Conservation (phyloP, 2,113 vertebrate species). For the Oriolus oriolus region DNA sequence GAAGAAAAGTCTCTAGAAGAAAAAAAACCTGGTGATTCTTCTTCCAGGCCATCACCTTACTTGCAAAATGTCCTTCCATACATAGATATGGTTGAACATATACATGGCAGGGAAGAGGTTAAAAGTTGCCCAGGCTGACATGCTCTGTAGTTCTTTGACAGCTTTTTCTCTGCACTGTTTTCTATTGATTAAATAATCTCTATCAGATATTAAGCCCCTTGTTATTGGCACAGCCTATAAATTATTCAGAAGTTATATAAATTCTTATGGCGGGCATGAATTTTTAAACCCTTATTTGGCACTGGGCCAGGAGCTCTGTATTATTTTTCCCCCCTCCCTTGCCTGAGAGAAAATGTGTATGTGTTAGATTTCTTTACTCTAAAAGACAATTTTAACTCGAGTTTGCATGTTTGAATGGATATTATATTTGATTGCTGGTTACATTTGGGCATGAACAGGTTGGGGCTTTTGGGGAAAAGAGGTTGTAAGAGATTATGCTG, state of each 20-base stretch:
- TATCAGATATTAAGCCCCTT: constrained; percentile 62
- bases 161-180: constrained; percentile 25
- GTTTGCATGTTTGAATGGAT: neutral
- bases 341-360: neutral
- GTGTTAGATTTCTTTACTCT: neutral
- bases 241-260: constrained; percentile 69
- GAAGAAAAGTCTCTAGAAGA: neutral
- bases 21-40: neutral
- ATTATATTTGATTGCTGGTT: neutral
- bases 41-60: neutral
- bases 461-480: neutral
- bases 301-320: neutral
- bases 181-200: constrained; percentile 66
- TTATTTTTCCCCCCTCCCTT: neutral
- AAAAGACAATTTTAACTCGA: neutral
- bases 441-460: neutral
- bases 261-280: constrained; percentile 59
- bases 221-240: constrained; percentile 60
- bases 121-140: neutral
- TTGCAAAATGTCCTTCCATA: neutral
- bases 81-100: neutral
- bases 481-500: neutral
- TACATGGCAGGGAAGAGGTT: neutral
- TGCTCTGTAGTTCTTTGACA: neutral
- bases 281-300: constrained; percentile 70